Percentiles rank a stretch among this genome's conserved stretches.
These are phyloP conservation scores for Paramormyrops kingsleyae DNA, from an alignment of 2,113 vertebrate genomes.

Conservation along the genomic window DNA sequence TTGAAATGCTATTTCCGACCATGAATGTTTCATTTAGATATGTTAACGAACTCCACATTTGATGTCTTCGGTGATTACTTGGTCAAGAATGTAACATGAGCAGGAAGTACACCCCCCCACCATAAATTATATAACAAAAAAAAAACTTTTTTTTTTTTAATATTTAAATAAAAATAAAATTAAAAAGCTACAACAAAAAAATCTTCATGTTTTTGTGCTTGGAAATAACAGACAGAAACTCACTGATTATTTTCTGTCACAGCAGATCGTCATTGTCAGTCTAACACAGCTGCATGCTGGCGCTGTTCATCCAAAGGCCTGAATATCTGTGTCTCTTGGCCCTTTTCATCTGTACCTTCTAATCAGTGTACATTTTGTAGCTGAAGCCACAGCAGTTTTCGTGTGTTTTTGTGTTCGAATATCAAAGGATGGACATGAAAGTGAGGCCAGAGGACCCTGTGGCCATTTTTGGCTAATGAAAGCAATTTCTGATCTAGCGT, in stretches of 20 bases:
- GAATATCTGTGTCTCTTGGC: neutral
- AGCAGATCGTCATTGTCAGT: neutral
- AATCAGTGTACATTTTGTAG: neutral
- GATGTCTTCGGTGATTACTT: neutral
- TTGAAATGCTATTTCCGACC: neutral
- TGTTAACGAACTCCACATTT: neutral
- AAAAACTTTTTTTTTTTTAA: too few relatives aligned
- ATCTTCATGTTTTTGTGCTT: neutral
- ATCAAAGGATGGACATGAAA: slow-evolving; percentile 7
- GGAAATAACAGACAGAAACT: neutral
- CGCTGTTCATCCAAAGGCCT: neutral
- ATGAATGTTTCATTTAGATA: neutral
- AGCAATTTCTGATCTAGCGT: neutral
- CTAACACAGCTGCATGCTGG: neutral
- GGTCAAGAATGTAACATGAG: neutral
- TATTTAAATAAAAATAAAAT: neutral
- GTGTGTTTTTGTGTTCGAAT: too few relatives aligned
- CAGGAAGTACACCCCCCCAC: neutral
- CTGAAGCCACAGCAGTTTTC: neutral
- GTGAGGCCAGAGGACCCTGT: neutral
- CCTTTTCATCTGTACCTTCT: neutral
- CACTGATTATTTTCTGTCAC: neutral
- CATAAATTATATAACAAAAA: neutral
- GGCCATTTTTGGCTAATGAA: slow-evolving; percentile 2
- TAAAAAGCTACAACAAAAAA: neutral